Conservation (phyloP, 2,113 vertebrate species). For the Typhlomys cinereus region DNA sequence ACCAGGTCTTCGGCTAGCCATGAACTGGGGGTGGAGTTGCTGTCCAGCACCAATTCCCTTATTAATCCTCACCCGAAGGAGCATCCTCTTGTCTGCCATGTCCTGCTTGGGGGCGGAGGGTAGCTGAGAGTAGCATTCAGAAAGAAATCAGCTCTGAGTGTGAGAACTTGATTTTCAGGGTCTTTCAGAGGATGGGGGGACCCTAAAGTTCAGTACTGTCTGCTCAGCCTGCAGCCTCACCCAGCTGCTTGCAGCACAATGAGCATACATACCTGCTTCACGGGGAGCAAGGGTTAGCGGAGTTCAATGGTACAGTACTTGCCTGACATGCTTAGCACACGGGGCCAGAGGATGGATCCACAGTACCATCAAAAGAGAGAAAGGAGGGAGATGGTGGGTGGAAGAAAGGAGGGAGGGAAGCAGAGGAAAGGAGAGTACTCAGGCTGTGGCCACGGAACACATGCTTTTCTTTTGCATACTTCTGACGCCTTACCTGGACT, state of each 20-base stretch:
- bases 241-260: no score
- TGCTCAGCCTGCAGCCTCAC: background rate
- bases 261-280: background rate
- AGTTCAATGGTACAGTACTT: fast-evolving
- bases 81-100: background rate
- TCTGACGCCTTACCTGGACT: background rate
- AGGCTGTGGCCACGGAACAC: background rate
- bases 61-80: background rate
- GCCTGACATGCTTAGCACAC: no score
- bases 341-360: no score
- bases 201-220: fast-evolving
- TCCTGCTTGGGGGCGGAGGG: background rate
- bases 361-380: fast-evolving
- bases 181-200: background rate
- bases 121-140: background rate
- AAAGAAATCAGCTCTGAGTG: background rate
- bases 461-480: background rate
- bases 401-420: background rate
- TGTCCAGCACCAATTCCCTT: background rate
- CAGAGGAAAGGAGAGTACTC: background rate
- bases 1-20: background rate
- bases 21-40: no score
- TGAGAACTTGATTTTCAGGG: background rate
- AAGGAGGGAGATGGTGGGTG: background rate
- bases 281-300: background rate